These are phyloP conservation scores for Fregata magnificens DNA, from an alignment of 2,113 vertebrate genomes.

Conservation along the genomic window DNA sequence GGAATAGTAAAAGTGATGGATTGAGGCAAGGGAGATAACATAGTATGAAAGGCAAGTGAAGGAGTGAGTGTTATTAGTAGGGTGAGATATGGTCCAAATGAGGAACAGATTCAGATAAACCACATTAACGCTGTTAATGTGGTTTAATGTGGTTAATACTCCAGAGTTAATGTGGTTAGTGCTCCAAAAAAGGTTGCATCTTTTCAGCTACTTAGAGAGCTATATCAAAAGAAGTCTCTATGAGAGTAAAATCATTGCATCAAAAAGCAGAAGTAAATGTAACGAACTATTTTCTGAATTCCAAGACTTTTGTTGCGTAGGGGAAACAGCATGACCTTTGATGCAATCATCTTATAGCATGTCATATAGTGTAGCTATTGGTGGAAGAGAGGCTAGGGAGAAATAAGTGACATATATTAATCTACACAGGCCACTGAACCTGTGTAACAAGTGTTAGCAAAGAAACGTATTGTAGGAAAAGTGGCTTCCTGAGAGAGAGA, in stretches of 20 bases:
- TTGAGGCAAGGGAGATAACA: neutral
- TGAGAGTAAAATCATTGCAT: neutral
- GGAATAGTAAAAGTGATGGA: neutral
- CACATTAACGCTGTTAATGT: neutral
- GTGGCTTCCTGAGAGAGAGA: neutral
- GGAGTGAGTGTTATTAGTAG: neutral
- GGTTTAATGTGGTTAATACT: neutral
- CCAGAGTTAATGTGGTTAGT: neutral
- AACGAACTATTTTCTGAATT: neutral
- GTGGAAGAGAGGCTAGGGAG: neutral
- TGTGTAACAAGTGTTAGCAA: neutral
- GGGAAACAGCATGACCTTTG: neutral
- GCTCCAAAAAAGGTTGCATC: neutral
- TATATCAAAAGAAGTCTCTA: neutral
- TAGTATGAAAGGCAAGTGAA: neutral
- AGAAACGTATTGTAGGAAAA: neutral
- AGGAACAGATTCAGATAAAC: neutral
- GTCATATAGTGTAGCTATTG: neutral
- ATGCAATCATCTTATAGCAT: neutral
- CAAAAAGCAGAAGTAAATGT: neutral
- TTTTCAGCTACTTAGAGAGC: neutral
- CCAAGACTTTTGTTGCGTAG: neutral
- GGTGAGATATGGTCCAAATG: neutral
- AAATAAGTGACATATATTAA: neutral
- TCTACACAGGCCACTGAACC: neutral